Percentiles rank a stretch among this genome's conserved stretches.
Evolutionary conservation across 2,797 vertebrate species (phyloP).

Genomic region (Morus bassanus): DNA sequence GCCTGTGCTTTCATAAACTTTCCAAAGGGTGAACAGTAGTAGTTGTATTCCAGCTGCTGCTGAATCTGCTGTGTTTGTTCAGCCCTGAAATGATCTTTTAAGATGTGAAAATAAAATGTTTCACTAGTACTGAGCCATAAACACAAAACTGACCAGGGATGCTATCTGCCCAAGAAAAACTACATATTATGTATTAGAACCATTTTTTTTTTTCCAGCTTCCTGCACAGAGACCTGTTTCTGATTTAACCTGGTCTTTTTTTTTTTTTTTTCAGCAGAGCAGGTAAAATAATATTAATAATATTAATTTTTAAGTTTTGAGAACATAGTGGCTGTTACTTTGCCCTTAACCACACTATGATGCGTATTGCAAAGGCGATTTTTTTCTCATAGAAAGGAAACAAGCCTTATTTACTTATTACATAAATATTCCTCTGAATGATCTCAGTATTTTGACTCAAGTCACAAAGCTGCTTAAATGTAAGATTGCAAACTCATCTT

Average conservation of each 20-base stretch:
- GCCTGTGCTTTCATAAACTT: constrained; percentile 63
- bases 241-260: background rate
- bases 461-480: background rate
- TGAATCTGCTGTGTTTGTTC: constrained; percentile 70
- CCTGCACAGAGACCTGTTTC: background rate
- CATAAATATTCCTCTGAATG: background rate
- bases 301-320: background rate
- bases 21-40: constrained; percentile 68
- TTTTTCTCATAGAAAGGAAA: background rate
- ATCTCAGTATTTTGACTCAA: background rate
- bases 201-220: background rate
- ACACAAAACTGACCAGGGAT: constrained; percentile 59
- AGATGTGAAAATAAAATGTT: constrained; percentile 72
- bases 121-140: constrained; percentile 62
- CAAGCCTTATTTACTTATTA: background rate
- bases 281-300: background rate
- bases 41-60: constrained; percentile 68
- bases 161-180: constrained; percentile 8
- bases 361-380: background rate
- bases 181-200: constrained; percentile 39
- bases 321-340: background rate
- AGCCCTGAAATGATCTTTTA: constrained; percentile 74
- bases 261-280: background rate
- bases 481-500: background rate
- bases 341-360: background rate